Evolutionary conservation across 2,797 vertebrate genomes (phyloP), one percentile per base, ranked within the genome.

Genomic region (Lerista edwardsae): DNA sequence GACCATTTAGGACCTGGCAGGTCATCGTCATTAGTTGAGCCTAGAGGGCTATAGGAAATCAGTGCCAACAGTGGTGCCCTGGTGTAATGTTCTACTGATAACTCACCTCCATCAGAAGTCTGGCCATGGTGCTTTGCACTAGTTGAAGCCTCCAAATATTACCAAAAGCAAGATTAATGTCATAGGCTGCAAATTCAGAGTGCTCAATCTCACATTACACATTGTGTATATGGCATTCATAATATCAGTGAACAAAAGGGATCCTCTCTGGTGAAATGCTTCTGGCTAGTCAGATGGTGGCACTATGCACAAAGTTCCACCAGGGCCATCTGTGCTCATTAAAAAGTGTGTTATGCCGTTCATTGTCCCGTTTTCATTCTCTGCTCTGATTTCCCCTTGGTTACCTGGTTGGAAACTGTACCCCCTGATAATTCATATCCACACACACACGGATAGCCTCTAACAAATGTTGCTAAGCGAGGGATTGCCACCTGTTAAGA

Each of bases 401-500:
- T 95, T 93, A 97, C 97, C 96, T 97, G 95, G 95, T 95, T 96
- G 95, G 96, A 95, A 95, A 94, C 94, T 89, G 90, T 96, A 96
- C 92, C 95, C 96, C 95, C 91, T 90, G 94, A 94, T 96, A 95
- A 96, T 95, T 96, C 96, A 97, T 96, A 96, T 10, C 82, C 93
- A 93, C 78, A 79, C 93, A 94, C 80, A 87, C 2, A 55, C 92
- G 95, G 94, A 94, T 91, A 93, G 92, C 92, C 89, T 86, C 93
- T 91, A 94, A 96, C 91, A 96, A 96, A 95, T 89, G 97, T 98
- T 98, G 97, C 97, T 97, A 97, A 96, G 97, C 94, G 95, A 96
- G 93, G 82, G 87, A 93, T 96, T 96, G 95, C 96, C 95, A 96
- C 96, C 95, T 96, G 96, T 96, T 94, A 97, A 95, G 97, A 97